Percentiles rank a stretch among this genome's conserved stretches.
These are phyloP conservation scores for Tupaia chinensis DNA, from an alignment of 2,113 vertebrate genomes.

Conservation along the genomic window DNA sequence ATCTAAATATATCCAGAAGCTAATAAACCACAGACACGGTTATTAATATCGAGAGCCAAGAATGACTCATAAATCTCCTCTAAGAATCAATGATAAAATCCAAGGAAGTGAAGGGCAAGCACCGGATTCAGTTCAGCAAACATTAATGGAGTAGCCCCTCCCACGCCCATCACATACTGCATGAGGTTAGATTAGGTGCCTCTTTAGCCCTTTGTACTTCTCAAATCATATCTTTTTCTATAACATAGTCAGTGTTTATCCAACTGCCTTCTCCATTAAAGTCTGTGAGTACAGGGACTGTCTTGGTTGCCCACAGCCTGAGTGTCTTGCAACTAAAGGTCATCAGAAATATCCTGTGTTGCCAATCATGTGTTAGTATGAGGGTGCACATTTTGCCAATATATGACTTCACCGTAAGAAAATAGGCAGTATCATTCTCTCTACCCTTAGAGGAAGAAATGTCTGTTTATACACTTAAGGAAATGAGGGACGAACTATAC, in stretches of 20 bases:
- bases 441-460: neutral
- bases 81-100: neutral
- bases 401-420: neutral
- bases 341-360: too few species aligned
- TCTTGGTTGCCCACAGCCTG: neutral
- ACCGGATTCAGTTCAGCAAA: neutral
- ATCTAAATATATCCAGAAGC: neutral
- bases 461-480: neutral
- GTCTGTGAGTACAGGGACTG: neutral
- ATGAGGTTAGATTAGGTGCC: neutral
- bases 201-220: neutral
- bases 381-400: neutral
- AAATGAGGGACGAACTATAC: neutral
- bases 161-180: accelerated
- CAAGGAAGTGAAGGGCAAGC: neutral
- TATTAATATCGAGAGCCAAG: neutral
- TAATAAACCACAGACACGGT: neutral
- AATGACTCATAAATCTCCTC: neutral
- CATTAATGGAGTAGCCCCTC: neutral
- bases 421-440: neutral
- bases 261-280: neutral
- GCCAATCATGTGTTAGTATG: neutral
- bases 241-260: neutral
- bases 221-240: neutral
- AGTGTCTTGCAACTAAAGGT: neutral